Percentiles rank a stretch among this genome's conserved stretches.
Conservation (phyloP, 2,797 vertebrate genomes). For the Podarcis siculus region DNA sequence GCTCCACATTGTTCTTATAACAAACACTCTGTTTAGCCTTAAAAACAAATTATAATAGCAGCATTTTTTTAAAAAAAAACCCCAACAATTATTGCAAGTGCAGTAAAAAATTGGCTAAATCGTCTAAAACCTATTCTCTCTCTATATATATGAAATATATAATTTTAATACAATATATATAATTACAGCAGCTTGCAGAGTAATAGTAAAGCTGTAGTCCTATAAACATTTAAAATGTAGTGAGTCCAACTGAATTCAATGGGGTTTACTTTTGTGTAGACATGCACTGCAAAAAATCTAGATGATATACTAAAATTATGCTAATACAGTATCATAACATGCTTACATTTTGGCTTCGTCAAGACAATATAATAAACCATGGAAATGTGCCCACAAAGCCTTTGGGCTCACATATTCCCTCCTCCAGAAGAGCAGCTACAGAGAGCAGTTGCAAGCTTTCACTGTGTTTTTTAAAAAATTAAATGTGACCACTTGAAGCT, state of each 20-base stretch:
- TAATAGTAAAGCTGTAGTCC: neutral
- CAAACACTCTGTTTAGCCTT: neutral
- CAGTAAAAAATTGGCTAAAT: neutral
- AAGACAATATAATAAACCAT: neutral
- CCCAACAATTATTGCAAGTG: neutral
- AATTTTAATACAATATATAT: neutral
- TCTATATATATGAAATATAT: too few relatives aligned
- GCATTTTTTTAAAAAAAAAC: neutral
- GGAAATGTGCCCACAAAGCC: too few relatives aligned
- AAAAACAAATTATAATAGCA: neutral
- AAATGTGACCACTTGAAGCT: neutral
- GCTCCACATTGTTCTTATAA: neutral
- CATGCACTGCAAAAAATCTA: neutral
- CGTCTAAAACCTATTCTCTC: neutral
- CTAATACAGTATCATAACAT: neutral
- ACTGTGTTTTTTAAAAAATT: neutral
- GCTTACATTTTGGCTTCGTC: neutral
- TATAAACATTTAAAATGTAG: neutral
- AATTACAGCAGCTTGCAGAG: neutral
- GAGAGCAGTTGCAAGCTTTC: too few relatives aligned
- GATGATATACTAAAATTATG: neutral
- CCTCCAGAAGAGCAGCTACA: too few relatives aligned
- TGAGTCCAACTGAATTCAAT: too few relatives aligned
- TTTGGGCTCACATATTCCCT: too few relatives aligned
- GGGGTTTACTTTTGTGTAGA: too few relatives aligned